Evolutionary conservation across 1,140 invertebrate species (phyloP), one percentile per base, ranked within the genome.

Genomic region (Ceratina calcarata): DNA sequence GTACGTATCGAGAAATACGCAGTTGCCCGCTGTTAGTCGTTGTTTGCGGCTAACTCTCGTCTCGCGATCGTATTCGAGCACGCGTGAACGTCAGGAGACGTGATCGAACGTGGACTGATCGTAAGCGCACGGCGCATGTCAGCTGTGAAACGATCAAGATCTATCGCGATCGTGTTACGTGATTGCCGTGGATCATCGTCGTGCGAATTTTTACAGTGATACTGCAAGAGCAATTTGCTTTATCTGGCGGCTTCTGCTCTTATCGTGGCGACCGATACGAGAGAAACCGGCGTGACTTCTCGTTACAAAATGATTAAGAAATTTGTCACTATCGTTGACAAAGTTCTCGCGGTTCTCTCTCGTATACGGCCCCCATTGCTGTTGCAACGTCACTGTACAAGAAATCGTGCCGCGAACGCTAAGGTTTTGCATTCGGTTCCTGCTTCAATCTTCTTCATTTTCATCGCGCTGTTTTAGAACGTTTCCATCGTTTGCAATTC

Each of bases 341-440:
- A 20, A 27, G 22, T 24, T 27, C 62, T 58, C 53, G 24, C 22
- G 55, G 15, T 8, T 45, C 37, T 45, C 37, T 45, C 37, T 45
- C 37, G 37, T 45, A 45, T 45, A 70, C 82, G 66, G 82, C 82
- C 76, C 16, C 27, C 53, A 27, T 24, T 22, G n/a, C 80, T 73
- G 68, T 82, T 86, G 79, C 55, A 82, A 71, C 61, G 73, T 72
- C 76, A 82, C 83, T 86, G 68, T 55, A 20, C 24, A 49, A 69
- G 24, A 77, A 64, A 74, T 57, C 67, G 82, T 22, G 27, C 57
- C 60, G 27, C 55, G 32, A 8, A 13, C 53, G 57, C 20, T 8
- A 13, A 83, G 64, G 75, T 20, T 53, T 49, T 15, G 6, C 18
- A 55, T 64, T 10, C 37, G 37, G 51, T 62, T 70, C 70, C 20